Evolutionary conservation across 2,888 invertebrate genomes (phyloP).

Genomic region (Xanthia icteritia): DNA sequence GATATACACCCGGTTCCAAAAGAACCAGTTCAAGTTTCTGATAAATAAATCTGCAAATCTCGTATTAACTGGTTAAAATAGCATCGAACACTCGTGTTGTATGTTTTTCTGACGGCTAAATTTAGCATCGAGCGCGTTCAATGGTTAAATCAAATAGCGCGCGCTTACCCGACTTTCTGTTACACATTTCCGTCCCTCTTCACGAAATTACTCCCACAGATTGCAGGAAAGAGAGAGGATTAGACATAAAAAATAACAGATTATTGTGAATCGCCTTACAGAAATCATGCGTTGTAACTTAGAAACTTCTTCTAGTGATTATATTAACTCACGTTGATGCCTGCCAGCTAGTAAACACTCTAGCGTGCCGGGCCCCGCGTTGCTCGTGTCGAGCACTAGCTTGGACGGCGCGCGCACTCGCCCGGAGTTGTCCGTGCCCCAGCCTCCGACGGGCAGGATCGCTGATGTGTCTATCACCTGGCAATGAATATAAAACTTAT

Average conservation of each 20-base stretch:
- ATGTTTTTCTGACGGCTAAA: too few relatives aligned
- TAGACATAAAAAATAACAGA: not conserved
- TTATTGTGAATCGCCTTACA: not conserved
- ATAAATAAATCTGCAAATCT: too few relatives aligned
- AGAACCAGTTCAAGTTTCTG: too few relatives aligned
- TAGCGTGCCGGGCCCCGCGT: slow-evolving; percentile 96
- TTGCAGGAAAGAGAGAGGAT: too few relatives aligned
- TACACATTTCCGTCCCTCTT: too few relatives aligned
- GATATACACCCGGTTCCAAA: not conserved
- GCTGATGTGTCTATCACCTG: slow-evolving; percentile 93
- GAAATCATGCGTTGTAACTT: not conserved
- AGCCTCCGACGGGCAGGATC: slow-evolving; percentile 95
- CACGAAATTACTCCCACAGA: too few relatives aligned
- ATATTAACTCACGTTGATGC: slow-evolving; percentile 87
- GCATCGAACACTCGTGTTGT: too few relatives aligned
- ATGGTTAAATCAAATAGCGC: too few relatives aligned
- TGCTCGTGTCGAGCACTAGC: slow-evolving; percentile 96
- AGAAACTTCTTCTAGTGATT: too few relatives aligned
- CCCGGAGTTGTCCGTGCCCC: slow-evolving; percentile 95
- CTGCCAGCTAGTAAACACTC: slow-evolving; percentile 92
- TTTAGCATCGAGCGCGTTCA: too few relatives aligned
- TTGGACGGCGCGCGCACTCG: slow-evolving; percentile 94
- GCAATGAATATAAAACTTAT: not conserved
- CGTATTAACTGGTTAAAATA: too few relatives aligned
- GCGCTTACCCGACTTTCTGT: too few relatives aligned